Evolutionary conservation across 2,797 vertebrate species (phyloP).

Genomic region (Microctenopoma stevenorrisi): DNA sequence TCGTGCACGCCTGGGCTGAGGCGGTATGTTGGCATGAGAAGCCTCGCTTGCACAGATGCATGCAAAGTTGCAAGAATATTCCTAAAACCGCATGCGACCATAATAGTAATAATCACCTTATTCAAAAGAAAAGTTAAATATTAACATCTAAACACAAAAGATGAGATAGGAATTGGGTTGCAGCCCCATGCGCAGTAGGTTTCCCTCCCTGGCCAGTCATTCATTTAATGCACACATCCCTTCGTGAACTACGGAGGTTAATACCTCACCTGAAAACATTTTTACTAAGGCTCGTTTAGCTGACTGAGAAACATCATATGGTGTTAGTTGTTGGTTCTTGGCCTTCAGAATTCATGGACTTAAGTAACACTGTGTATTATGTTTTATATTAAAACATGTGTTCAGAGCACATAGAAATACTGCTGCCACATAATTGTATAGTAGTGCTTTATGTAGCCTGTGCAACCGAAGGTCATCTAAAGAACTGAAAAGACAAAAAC

Average conservation of each 20-base stretch:
- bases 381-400: conserved; percentile 22
- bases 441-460: conserved; percentile 26
- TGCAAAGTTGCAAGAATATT: conserved; percentile 38
- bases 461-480: conserved; percentile 45
- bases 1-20: conserved; percentile 90
- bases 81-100: conserved; percentile 25
- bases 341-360: conserved; percentile 52
- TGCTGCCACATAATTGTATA: conserved; percentile 33
- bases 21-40: conserved; percentile 84
- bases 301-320: conserved; percentile 21
- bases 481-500: conserved; percentile 36
- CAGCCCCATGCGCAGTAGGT: conserved; percentile 7
- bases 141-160: conserved; percentile 9
- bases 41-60: conserved; percentile 26
- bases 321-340: conserved; percentile 37
- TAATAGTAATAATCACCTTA: background rate
- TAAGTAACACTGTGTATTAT: conserved; percentile 49
- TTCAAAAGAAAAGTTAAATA: background rate
- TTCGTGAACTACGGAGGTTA: conserved; percentile 32
- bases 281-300: conserved; percentile 19
- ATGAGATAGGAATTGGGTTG: background rate
- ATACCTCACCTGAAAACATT: conserved; percentile 36
- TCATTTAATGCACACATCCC: conserved; percentile 38
- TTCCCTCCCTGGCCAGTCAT: background rate
- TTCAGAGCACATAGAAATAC: conserved; percentile 22